Percentiles rank a stretch among this genome's conserved stretches.
phyloP scores from a whole-genome alignment of 2,888 invertebrate species.

The Drosophila kuntzei region DNA sequence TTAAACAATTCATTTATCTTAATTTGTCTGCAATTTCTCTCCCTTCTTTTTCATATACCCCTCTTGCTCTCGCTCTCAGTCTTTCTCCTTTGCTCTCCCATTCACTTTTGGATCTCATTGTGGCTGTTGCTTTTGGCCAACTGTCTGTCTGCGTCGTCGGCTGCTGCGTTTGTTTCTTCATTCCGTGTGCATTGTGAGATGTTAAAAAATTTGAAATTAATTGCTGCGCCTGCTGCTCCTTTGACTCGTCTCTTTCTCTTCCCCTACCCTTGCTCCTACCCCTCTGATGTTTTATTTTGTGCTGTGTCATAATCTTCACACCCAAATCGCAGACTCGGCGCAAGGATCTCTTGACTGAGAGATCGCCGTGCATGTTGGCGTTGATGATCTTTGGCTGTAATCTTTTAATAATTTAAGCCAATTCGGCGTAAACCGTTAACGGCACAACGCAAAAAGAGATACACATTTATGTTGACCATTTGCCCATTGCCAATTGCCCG shows the following conservation, averaged over 20 bases:
- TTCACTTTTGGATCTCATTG: slow-evolving; percentile 13
- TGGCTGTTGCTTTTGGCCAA: slow-evolving; percentile 38
- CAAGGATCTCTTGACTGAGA: slow-evolving; percentile 58
- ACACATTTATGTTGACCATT: slow-evolving; percentile 59
- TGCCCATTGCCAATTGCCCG: slow-evolving; percentile 19
- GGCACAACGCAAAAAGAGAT: slow-evolving; percentile 30
- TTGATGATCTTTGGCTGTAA: slow-evolving; percentile 74
- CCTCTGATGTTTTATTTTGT: slow-evolving; percentile 57
- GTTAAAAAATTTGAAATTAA: slow-evolving; percentile 79
- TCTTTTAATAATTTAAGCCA: slow-evolving; percentile 84
- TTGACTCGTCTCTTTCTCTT: slow-evolving; percentile 16
- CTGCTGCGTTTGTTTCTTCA: slow-evolving; percentile 31
- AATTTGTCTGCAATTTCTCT: slow-evolving; percentile 77
- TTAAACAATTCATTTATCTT: slow-evolving; percentile 83
- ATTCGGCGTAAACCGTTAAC: slow-evolving; percentile 82
- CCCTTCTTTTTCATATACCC: not conserved
- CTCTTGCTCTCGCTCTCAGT: not conserved
- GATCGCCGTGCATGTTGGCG: slow-evolving; percentile 54
- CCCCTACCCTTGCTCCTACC: not conserved
- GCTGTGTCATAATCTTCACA: slow-evolving; percentile 82
- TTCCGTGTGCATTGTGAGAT: slow-evolving; percentile 53
- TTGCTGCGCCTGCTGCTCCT: slow-evolving; percentile 67
- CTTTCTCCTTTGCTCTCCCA: not conserved
- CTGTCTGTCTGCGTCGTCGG: slow-evolving; percentile 43
- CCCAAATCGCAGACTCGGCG: slow-evolving; percentile 50